Base-by-base conservation (phyloP, 2,888 invertebrate species). In the Heliconius aoede region DNA sequence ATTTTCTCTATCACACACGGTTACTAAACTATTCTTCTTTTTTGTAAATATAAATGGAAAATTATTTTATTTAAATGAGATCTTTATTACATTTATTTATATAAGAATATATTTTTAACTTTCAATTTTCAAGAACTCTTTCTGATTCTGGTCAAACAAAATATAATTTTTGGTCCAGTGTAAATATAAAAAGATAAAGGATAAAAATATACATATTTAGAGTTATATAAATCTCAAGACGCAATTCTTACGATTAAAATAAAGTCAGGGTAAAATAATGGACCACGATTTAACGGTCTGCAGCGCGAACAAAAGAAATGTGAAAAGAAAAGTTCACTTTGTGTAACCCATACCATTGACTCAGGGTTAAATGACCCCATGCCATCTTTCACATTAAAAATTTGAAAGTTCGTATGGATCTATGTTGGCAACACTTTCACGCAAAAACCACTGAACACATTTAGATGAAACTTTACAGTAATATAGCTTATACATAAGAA, bases 261-360 rank as follows among this genome's bases (percentile, higher is more conserved):
- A 55, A 69, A 55, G 55, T 69, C 69, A 55, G 32, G 11, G 30
- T 69, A 7, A 51, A 69, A 69, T 69, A 69, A 69, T 69, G 30
- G 69, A n/a, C 69, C 24, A 15, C 69, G 69, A 55, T 51, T 69
- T 55, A 55, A 69, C 69, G 51, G 55, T 69, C 69, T 69, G 69
- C 32, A 69, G 51, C 69, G 32, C 13, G 69, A 55, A 69, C 69
- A 69, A 69, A 60, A 69, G 69, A 69, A 69, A 30, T 55, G 55
- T 32, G 15, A 21, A 69, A 69, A 69, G 69, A 69, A 69, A 55
- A 30, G 68, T 51, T 69, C 51, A 30, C 51, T 51, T 51, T 55
- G 68, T 69, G 30, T 51, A 55, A 46, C 51, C 51, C 30, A 51
- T 30, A 30, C 68, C 30, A 69, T 69, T 55, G 69, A 69, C 24